Base-by-base conservation (phyloP, 2,113 vertebrate species). In the Menidia beryllina region DNA sequence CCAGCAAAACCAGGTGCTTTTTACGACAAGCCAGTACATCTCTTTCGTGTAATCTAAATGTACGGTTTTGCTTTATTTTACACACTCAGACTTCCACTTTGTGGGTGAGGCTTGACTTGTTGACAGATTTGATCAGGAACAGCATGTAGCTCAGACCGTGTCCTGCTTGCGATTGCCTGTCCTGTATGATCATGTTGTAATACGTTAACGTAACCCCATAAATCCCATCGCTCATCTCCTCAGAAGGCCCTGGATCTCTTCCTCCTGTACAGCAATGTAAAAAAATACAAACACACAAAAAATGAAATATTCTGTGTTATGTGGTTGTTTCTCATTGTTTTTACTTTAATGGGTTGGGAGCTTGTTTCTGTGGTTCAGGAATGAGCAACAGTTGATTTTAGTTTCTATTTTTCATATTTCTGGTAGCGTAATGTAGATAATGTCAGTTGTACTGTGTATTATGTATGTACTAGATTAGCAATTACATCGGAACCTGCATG, bases 181-280 rank as follows among this genome's bases (percentile, higher is more conserved):
- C 79, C 83, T 10, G n/a, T 84, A 62, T 59, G 26, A 77, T 79
- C 74, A 72, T 86, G 71, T 69, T 72, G 77, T 90, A 69, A 39
- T 59, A 52, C 45, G 72, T 85, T 64, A 72, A 65, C 79, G 59
- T 79, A 71, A 75, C 62, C 77, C 65, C 71, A 20, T 68, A 72
- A 36, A 71, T 64, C 73, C 68, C 68, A 69, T 47, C 68, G 72
- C 63, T 82, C 43, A 41, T 69, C 66, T 72, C 74, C 75, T 77
- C 82, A 67, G 51, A 85, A 82, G 81, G 64, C 83, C 71, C 78
- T 41, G 45, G 75, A 60, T 64, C 76, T 64, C 77, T 51, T 72
- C 81, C 80, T 77, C 63, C 64, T 72, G 91, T 93, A 92, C 85
- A 93, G 89, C 86, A 84, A 89, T 92, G 85, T 93, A 89, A 90